Percentiles rank a stretch among this genome's conserved stretches.
Conservation (phyloP, 92 coral and sea anemone species). For the Epizoanthus stellaris region DNA sequence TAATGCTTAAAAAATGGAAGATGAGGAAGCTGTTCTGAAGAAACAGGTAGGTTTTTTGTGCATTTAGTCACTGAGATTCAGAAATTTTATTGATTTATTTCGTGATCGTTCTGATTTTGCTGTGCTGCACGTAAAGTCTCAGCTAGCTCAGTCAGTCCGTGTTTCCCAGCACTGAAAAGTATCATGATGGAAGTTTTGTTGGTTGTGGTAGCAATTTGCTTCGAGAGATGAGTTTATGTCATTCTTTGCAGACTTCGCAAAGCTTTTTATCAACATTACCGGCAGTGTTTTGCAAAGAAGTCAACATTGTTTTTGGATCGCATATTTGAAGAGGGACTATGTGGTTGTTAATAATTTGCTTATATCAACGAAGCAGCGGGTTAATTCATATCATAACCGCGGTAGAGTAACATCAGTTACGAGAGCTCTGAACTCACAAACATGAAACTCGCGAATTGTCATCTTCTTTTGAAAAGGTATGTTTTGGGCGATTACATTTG, state of each 20-base stretch:
- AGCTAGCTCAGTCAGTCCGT: not conserved
- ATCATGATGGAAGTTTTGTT: not conserved
- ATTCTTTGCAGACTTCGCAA: not conserved
- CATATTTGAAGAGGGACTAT: constrained; percentile 7
- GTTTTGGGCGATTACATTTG: not conserved
- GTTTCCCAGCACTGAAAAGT: no score
- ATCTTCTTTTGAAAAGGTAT: not conserved
- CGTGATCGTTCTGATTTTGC: not conserved
- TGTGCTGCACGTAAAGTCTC: not conserved
- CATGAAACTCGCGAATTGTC: not conserved
- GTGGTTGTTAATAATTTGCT: constrained; percentile 32
- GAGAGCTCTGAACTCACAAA: not conserved
- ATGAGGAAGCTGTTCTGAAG: constrained; percentile 38
- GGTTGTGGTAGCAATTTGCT: not conserved
- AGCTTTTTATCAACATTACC: not conserved
- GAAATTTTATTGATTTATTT: not conserved
- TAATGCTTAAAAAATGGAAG: constrained; percentile 27
- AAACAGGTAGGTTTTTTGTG: constrained; percentile 31
- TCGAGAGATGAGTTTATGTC: not conserved
- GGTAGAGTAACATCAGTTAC: constrained; percentile 9
- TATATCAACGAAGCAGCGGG: constrained; percentile 43
- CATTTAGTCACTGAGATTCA: not conserved
- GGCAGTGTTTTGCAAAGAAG: constrained; percentile 9
- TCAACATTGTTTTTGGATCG: constrained; percentile 22
- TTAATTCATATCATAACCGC: constrained; percentile 9